Base-by-base conservation (phyloP, 2,797 vertebrate species). In the Geotrypetes seraphini region DNA sequence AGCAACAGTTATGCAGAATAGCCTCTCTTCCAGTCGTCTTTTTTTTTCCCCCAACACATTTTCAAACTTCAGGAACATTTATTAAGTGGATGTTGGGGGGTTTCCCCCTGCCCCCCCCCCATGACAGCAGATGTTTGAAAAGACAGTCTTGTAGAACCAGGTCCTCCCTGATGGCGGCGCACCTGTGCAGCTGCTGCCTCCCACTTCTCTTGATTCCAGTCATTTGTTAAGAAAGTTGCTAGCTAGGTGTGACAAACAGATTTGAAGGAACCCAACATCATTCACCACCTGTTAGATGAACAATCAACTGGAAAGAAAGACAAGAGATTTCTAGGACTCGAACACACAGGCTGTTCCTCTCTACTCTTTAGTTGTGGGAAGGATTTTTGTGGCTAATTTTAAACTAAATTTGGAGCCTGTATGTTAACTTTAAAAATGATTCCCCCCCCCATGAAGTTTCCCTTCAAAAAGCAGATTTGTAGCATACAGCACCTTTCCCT, bases 1-100 rank as follows among this genome's bases (percentile, higher is more conserved):
- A 78, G 68, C 50, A 73, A 66, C 68, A 56, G 71, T 66, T 72
- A 55, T 55, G 73, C 32, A 42, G 57, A 69, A 47, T 36, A 60
- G 58, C 73, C 71, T 49, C 14, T 41, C 48, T 26, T 3, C 25
- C 41, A 8, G 10, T 33, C 43, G 54, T 56, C 30, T 29, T 36
- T 31, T 28, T 62, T n/a, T n/a, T n/a, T n/a, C n/a, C n/a, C n/a
- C 57, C 57, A 29, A 34, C 32, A 25, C 44, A 50, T 38, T 62
- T 57, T 61, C 57, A 41, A 52, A 53, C 67, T 65, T 60, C 58
- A 51, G 31, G 45, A 32, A 28, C 17, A 39, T 55, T 43, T 22
- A 34, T 43, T 57, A 36, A 2, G n/a, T n/a, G n/a, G n/a, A n/a
- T n/a, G n/a, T n/a, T 8, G 22, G 37, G 27, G 36, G 7, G 13